phyloP scores from a whole-genome alignment of 2,797 vertebrate genomes.

The Macrochelys suwanniensis region DNA sequence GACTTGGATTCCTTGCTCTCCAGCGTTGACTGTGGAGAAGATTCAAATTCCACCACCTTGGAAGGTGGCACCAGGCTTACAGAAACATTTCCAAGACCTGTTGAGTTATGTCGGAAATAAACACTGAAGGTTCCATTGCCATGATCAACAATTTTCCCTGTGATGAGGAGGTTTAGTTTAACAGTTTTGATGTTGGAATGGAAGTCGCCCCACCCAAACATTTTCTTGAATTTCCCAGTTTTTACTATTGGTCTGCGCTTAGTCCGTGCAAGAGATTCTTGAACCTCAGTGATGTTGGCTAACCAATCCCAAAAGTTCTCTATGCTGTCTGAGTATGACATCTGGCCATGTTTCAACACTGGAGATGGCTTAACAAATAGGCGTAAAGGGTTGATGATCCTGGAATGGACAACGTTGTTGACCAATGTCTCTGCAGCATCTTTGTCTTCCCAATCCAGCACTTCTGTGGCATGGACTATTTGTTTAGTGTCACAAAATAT shows the following conservation, averaged over 20 bases:
- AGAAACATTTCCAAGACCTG: conserved; percentile 95
- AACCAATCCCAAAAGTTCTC: conserved; percentile 99
- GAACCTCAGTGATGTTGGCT: conserved; percentile 95
- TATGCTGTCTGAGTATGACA: conserved; percentile 91
- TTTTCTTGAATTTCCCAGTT: conserved; percentile 99
- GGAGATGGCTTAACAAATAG: conserved; percentile 93
- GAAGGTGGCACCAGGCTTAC: conserved; percentile 98
- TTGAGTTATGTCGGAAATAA: conserved; percentile 99
- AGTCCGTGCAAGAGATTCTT: conserved; percentile 93
- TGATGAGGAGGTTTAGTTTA: conserved; percentile 98
- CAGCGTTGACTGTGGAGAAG: conserved; percentile 92
- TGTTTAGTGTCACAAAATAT: conserved; percentile 87
- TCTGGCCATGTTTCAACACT: conserved; percentile 88
- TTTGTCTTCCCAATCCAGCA: conserved; percentile 92
- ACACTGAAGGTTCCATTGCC: conserved; percentile 99
- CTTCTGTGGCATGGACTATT: conserved; percentile 82
- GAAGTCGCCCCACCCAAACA: conserved; percentile 99
- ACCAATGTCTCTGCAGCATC: conserved; percentile 87
- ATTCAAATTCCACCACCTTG: conserved; percentile 97
- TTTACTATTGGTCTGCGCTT: conserved; percentile 99
- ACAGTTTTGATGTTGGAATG: conserved; percentile 99
- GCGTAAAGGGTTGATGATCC: conserved; percentile 92
- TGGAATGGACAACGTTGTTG: conserved; percentile 88
- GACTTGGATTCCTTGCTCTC: conserved; percentile 98
- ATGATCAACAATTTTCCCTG: conserved; percentile 98